phyloP scores from a whole-genome alignment of 2,797 vertebrate species.

The Mycteria americana region DNA sequence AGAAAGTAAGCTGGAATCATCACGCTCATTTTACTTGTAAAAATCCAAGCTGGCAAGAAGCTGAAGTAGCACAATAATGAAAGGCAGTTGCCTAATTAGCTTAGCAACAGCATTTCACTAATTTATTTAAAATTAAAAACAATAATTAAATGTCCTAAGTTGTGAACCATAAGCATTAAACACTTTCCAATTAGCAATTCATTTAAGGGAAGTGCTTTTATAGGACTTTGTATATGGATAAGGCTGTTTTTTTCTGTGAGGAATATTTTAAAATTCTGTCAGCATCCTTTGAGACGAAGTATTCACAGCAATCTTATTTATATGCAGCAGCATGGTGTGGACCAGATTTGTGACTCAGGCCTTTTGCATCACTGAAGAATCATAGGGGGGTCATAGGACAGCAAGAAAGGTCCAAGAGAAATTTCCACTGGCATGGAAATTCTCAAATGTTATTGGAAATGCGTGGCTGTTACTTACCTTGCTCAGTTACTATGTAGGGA shows the following conservation, averaged over 20 bases:
- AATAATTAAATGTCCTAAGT: not conserved
- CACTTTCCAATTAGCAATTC: not conserved
- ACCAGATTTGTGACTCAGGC: not conserved
- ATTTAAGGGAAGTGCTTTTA: not conserved
- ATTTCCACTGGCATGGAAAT: not conserved
- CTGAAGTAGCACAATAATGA: slow-evolving; percentile 2
- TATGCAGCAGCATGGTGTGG: not conserved
- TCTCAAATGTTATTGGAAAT: not conserved
- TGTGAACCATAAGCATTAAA: not conserved
- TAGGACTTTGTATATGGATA: not conserved
- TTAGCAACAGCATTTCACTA: not conserved
- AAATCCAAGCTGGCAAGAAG: slow-evolving; percentile 35
- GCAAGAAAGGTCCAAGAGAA: not conserved
- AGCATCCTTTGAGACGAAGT: not conserved
- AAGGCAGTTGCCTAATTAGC: slow-evolving; percentile 29
- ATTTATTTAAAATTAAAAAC: not conserved
- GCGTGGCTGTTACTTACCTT: not conserved
- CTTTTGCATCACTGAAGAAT: not conserved
- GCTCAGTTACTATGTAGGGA: not conserved
- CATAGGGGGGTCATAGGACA: not conserved
- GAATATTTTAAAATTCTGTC: not conserved
- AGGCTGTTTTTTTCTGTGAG: not conserved
- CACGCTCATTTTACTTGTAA: slow-evolving; percentile 43
- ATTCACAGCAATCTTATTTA: not conserved
- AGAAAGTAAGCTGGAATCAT: slow-evolving; percentile 33